Conservation (phyloP, 1,140 invertebrate species). For the Meloidogyne exigua region DNA sequence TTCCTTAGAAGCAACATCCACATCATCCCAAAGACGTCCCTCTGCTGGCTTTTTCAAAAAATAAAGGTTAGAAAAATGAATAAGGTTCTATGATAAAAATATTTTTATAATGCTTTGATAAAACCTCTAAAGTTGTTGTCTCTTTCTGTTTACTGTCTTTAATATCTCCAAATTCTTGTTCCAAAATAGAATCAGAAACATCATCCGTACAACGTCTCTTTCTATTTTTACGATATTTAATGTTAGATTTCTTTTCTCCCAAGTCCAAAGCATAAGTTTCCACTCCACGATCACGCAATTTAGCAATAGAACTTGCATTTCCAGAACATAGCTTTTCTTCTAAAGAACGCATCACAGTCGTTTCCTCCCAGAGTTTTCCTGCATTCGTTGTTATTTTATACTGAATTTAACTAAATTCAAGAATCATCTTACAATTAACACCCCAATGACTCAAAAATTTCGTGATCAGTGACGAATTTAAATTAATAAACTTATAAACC, state of each 20-base stretch:
- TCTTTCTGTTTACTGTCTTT: background rate
- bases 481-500: background rate
- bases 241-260: background rate
- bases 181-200: constrained; percentile 9
- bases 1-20: constrained; percentile 19
- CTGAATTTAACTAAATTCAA: background rate
- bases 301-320: constrained; percentile 5
- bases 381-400: background rate
- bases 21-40: constrained; percentile 8
- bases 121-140: background rate
- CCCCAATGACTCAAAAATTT: too few species aligned
- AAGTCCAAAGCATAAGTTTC: constrained; percentile 32
- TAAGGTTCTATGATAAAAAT: too few species aligned
- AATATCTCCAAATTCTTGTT: constrained; percentile 13
- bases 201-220: constrained; percentile 8
- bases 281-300: constrained; percentile 28
- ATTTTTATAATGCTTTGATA: too few species aligned
- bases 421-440: too few species aligned
- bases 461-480: too few species aligned
- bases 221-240: constrained; percentile 11
- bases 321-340: constrained; percentile 27
- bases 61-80: too few species aligned
- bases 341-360: constrained; percentile 44
- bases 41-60: background rate
- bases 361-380: constrained; percentile 46